These are phyloP conservation scores for Megaceryle maxima DNA, from an alignment of 2,113 vertebrate species.

Conservation along the genomic window DNA sequence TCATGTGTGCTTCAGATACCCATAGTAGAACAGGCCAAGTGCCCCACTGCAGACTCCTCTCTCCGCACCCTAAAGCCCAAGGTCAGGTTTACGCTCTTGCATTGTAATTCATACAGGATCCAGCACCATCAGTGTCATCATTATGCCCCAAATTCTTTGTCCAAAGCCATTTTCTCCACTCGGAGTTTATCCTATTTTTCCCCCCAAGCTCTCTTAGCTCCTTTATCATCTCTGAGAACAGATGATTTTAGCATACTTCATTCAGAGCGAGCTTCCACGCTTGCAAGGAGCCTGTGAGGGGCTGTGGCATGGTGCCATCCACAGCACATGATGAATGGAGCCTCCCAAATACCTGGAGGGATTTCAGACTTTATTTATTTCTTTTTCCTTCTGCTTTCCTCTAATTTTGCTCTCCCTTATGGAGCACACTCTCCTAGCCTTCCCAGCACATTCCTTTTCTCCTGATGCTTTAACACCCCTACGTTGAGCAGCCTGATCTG, in stretches of 20 bases:
- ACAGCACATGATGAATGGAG: background rate
- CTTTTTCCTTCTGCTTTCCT: background rate
- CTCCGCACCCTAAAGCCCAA: background rate
- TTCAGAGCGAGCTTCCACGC: background rate
- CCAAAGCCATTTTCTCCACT: background rate
- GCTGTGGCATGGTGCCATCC: background rate
- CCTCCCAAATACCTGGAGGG: background rate
- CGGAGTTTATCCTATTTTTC: background rate
- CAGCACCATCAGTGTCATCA: background rate
- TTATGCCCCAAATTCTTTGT: background rate
- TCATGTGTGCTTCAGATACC: background rate
- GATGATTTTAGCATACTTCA: background rate
- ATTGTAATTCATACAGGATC: background rate
- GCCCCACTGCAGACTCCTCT: background rate
- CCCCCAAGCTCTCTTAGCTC: background rate
- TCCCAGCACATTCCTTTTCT: background rate
- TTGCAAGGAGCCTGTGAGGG: background rate
- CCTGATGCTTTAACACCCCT: background rate
- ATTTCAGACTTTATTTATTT: background rate
- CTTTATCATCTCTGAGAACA: background rate
- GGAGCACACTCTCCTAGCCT: background rate
- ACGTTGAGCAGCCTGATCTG: fast-evolving
- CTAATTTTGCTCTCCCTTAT: background rate
- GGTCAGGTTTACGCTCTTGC: background rate
- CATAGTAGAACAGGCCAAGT: background rate